phyloP scores from a whole-genome alignment of 2,113 vertebrate species.

The Hirundichthys speculiger region DNA sequence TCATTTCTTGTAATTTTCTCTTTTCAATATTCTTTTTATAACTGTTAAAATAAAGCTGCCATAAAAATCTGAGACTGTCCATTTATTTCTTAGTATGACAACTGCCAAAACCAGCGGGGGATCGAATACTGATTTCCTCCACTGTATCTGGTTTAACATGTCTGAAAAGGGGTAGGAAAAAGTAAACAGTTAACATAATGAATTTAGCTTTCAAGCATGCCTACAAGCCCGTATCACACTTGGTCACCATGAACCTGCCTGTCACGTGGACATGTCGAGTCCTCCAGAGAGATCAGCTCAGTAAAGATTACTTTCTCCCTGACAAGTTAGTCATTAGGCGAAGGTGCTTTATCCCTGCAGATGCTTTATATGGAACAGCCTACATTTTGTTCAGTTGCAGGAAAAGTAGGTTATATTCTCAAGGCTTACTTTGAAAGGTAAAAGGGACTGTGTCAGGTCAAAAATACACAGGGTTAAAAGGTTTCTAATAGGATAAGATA shows the following conservation, averaged over 20 bases:
- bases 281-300: conserved; percentile 34
- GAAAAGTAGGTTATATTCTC: background rate
- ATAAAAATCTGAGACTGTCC: too few relatives aligned
- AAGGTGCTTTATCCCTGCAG: conserved; percentile 31
- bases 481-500: too few relatives aligned
- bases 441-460: conserved; percentile 1
- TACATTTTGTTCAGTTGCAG: background rate
- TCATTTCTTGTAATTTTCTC: too few relatives aligned
- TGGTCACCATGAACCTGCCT: conserved; percentile 29
- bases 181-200: background rate
- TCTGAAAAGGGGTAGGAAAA: too few relatives aligned
- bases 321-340: conserved; percentile 19
- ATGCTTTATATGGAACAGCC: conserved; percentile 26
- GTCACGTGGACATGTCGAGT: conserved; percentile 37
- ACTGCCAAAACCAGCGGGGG: too few relatives aligned
- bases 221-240: conserved; percentile 7
- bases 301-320: conserved; percentile 50
- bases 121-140: too few relatives aligned
- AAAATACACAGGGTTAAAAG: background rate
- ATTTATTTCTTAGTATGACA: too few relatives aligned
- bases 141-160: too few relatives aligned
- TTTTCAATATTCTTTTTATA: too few relatives aligned
- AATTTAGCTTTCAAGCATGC: background rate
- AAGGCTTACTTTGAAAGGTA: background rate
- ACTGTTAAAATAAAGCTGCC: too few relatives aligned